These are phyloP conservation scores for Leucophenga varia DNA, from an alignment of 1,140 invertebrate genomes.

Conservation along the genomic window DNA sequence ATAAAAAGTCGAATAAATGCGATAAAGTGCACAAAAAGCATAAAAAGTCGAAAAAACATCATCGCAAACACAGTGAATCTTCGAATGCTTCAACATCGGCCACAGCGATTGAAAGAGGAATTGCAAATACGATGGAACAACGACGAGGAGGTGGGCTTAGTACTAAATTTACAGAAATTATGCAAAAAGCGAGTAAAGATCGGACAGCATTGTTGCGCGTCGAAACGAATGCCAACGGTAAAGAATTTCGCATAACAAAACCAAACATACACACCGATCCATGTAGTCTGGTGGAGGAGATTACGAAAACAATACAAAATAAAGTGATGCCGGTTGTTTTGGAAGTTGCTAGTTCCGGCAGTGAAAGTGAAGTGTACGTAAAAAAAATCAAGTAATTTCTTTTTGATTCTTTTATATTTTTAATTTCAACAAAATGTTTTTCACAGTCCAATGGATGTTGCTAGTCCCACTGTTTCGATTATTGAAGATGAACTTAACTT, in stretches of 20 bases:
- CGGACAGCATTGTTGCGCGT: slow-evolving; percentile 15
- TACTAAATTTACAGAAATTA: slow-evolving; percentile 49
- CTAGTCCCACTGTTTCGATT: slow-evolving; percentile 73
- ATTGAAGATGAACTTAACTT: slow-evolving; percentile 84
- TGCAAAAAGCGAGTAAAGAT: slow-evolving; percentile 38
- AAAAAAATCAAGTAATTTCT: too few relatives aligned
- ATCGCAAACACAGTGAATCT: slow-evolving; percentile 29
- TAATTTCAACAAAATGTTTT: slow-evolving; percentile 38
- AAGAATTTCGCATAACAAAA: slow-evolving; percentile 30
- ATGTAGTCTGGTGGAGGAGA: slow-evolving; percentile 44
- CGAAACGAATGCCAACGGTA: slow-evolving; percentile 49
- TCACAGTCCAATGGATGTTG: slow-evolving; percentile 66
- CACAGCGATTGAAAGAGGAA: too few relatives aligned
- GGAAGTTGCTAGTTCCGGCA: slow-evolving; percentile 67
- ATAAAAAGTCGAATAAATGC: slow-evolving; percentile 57
- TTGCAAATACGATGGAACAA: slow-evolving; percentile 27
- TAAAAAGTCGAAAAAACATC: slow-evolving; percentile 40
- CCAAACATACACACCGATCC: slow-evolving; percentile 45
- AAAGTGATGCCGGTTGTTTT: slow-evolving; percentile 58
- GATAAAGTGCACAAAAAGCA: slow-evolving; percentile 46
- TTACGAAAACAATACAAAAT: slow-evolving; percentile 50
- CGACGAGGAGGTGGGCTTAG: slow-evolving; percentile 24
- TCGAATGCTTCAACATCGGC: slow-evolving; percentile 26
- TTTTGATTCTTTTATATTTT: too few relatives aligned
- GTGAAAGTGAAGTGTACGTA: slow-evolving; percentile 62